Evolutionary conservation across 2,113 vertebrate genomes (phyloP).

Genomic region (Eurystomus gularis): DNA sequence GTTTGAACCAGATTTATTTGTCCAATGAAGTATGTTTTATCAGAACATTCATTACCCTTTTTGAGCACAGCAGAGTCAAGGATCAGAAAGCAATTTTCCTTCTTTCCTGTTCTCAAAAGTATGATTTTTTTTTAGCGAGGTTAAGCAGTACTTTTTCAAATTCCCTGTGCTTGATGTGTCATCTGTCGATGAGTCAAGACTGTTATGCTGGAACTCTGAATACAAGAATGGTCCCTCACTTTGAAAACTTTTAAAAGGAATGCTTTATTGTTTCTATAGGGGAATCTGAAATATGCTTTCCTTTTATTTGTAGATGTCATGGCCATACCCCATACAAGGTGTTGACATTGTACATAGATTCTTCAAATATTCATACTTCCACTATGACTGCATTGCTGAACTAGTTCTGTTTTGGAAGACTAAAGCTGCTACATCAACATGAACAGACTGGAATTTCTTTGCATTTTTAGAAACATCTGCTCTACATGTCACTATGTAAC

Average conservation of each 20-base stretch:
- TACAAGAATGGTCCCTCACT: conserved; percentile 46
- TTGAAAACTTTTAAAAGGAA: conserved; percentile 48
- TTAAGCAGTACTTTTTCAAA: conserved; percentile 79
- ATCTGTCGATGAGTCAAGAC: conserved; percentile 78
- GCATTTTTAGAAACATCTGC: conserved; percentile 50
- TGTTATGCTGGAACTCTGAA: conserved; percentile 71
- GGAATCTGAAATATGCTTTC: neutral
- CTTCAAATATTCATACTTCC: neutral
- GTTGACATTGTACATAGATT: neutral
- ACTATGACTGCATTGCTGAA: neutral
- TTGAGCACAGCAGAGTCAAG: conserved; percentile 65
- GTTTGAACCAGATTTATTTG: conserved; percentile 65
- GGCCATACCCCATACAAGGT: conserved; percentile 4
- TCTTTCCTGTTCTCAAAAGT: conserved; percentile 73
- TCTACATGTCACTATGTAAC: neutral
- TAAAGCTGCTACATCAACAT: neutral
- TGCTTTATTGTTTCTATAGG: conserved; percentile 16
- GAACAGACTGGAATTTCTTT: conserved; percentile 39
- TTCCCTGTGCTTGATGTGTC: conserved; percentile 76
- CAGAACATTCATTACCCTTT: conserved; percentile 74
- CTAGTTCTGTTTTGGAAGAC: neutral
- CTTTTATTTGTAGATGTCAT: conserved; percentile 29
- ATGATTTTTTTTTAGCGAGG: conserved; percentile 67
- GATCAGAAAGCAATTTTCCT: conserved; percentile 79
- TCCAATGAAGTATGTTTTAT: conserved; percentile 63